phyloP scores from a whole-genome alignment of 2,797 vertebrate species.

The Sebastes oblongus region DNA sequence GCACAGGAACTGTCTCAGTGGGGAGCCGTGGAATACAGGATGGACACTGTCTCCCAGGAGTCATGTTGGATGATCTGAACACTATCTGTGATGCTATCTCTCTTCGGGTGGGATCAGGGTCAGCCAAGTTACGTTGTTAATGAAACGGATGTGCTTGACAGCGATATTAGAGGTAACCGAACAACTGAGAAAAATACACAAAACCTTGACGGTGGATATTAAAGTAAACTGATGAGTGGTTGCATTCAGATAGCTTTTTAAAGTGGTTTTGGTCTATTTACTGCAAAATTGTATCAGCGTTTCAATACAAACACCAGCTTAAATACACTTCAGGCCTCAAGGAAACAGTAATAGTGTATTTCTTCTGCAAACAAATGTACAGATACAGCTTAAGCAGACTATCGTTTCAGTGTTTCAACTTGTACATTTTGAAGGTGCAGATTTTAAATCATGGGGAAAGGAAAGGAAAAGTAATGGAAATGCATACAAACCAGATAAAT shows the following conservation, averaged over 20 bases:
- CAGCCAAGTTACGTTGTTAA: slow-evolving; percentile 24
- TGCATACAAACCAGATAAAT: not conserved
- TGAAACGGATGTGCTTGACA: slow-evolving; percentile 11
- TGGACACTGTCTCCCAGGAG: not conserved
- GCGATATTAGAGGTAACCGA: slow-evolving; percentile 8
- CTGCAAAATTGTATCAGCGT: not conserved
- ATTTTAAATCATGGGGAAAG: not conserved
- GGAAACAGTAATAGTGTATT: not conserved
- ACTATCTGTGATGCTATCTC: slow-evolving; percentile 3
- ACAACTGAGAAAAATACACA: not conserved
- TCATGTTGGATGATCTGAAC: not conserved
- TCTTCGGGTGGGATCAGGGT: slow-evolving; percentile 5
- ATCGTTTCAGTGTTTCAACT: not conserved
- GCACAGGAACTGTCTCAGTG: slow-evolving; percentile 27
- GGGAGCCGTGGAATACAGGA: slow-evolving; percentile 6
- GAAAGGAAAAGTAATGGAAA: not conserved
- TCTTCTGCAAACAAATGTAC: not conserved
- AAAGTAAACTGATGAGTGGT: not conserved
- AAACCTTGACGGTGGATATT: not conserved
- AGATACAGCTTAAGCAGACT: not conserved
- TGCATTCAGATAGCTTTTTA: slow-evolving; percentile 12
- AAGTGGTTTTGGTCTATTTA: slow-evolving; percentile 9
- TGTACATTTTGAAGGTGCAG: not conserved
- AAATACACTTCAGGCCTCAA: not conserved
- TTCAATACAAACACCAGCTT: not conserved